Evolutionary conservation across 2,797 vertebrate genomes (phyloP).

Genomic region (Pangasius mekongensis): DNA sequence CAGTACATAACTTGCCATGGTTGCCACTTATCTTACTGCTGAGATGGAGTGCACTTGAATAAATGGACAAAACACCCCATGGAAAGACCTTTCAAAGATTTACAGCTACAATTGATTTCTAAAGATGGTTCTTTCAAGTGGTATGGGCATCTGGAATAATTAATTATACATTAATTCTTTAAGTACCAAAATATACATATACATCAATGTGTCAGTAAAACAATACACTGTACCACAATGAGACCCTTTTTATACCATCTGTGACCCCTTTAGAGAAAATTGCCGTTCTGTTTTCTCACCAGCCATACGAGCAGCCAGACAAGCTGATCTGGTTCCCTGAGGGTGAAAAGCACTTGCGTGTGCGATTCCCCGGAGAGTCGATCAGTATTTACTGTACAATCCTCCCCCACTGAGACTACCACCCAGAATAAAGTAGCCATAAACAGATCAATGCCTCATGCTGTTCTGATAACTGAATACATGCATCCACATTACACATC

Average conservation of each 20-base stretch:
- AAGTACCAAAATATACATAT: constrained; percentile 21
- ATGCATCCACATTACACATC: constrained; percentile 66
- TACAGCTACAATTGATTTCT: constrained; percentile 18
- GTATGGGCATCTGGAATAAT: constrained; percentile 23
- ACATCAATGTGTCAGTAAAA: constrained; percentile 33
- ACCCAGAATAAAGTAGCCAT: constrained; percentile 56
- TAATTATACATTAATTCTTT: constrained; percentile 33
- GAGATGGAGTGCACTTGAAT: constrained; percentile 27
- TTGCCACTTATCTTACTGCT: neutral
- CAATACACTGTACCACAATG: constrained; percentile 44
- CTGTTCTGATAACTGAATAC: constrained; percentile 68
- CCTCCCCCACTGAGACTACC: constrained; percentile 44
- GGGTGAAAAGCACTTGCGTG: constrained; percentile 49
- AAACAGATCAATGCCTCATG: constrained; percentile 67
- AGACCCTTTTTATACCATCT: constrained; percentile 47
- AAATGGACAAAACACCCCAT: constrained; percentile 3
- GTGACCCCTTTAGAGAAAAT: constrained; percentile 47
- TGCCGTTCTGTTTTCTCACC: constrained; percentile 50
- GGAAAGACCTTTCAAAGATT: constrained; percentile 35
- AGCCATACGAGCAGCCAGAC: constrained; percentile 48
- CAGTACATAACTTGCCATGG: constrained; percentile 37
- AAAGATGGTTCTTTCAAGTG: constrained; percentile 15
- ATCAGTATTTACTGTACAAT: constrained; percentile 57
- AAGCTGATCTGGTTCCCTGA: constrained; percentile 45
- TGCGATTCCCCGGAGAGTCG: constrained; percentile 49